Conservation (phyloP, 2,888 invertebrate genomes). For the Aspidiotus destructor region DNA sequence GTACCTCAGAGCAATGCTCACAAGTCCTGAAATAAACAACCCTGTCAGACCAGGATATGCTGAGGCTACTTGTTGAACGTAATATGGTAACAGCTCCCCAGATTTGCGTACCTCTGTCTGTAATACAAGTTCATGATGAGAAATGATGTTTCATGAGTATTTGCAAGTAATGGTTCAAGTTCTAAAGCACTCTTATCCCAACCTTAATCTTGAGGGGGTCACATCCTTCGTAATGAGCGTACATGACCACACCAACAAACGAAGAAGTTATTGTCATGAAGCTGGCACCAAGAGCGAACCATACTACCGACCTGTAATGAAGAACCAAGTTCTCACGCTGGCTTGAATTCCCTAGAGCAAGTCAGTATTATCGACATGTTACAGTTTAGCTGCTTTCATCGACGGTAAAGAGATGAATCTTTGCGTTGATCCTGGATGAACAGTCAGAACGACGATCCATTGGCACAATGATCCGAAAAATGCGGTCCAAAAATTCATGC, state of each 20-base stretch:
- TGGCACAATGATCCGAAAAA: slow-evolving; percentile 54
- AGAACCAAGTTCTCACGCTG: no score
- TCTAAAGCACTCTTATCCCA: slow-evolving; percentile 1
- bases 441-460: slow-evolving; percentile 49
- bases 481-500: slow-evolving; percentile 74
- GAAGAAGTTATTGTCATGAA: slow-evolving; percentile 50
- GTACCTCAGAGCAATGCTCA: slow-evolving; percentile 60
- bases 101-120: slow-evolving; percentile 33
- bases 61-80: slow-evolving; percentile 58
- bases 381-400: slow-evolving; percentile 48
- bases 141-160: no score
- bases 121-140: no score
- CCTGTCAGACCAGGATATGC: slow-evolving; percentile 62
- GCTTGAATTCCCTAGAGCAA: no score
- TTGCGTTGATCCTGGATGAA: slow-evolving; percentile 52
- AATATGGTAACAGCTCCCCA: slow-evolving; percentile 57
- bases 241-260: slow-evolving; percentile 52
- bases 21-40: slow-evolving; percentile 62
- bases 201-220: slow-evolving; percentile 52
- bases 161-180: no score
- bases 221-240: slow-evolving; percentile 55
- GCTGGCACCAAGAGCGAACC: slow-evolving; percentile 46
- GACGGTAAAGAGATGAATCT: slow-evolving; percentile 53
- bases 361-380: slow-evolving; percentile 34
- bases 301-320: slow-evolving; percentile 9